Base-by-base conservation (phyloP, 1,140 invertebrate species). In the Mylabris phalerata region DNA sequence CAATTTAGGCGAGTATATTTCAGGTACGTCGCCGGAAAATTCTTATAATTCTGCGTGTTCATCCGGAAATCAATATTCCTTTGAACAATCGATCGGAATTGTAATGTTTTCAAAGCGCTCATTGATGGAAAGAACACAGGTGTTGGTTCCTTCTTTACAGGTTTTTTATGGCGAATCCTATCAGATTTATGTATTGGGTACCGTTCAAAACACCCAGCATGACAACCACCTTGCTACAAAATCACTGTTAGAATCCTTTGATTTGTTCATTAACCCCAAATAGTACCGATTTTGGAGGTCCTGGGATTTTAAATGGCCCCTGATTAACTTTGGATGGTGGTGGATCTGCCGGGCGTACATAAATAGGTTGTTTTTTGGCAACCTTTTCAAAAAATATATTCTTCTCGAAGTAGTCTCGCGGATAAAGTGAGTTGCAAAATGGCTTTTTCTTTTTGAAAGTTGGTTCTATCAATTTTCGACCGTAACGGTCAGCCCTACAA, bases 191-290 rank as follows among this genome's bases (percentile, higher is more conserved):
- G 62, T 47, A 61, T 62, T 1, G 72, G 72, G 40, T 60, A 74
- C 48, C 62, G 65, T n/a, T 64, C 55, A 25, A 74, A 74, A 42
- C 69, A 67, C 10, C 72, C 72, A 11, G 63, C 67, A 32, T 73
- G 68, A 54, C 61, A 67, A 50, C 72, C 70, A 27, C 70, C 71
- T 55, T 52, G 61, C 69, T 71, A 56, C 25, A 66, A 61, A 27
- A 51, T 19, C 19, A 10, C 32, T 39, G 45, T 48, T 41, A 24
- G 13, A 39, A 55, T 54, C 45, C 42, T 9, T 49, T 41, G 47
- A 51, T 25, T 52, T n/a, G 5, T 6, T 45, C 9, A 9, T 59
- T 39, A 44, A 32, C 13, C n/a, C 5, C 19, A 9, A 47, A 55
- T 27, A 40, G 60, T 66, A 71, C 71, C 66, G 44, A 61, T 67